Conservation (phyloP, 2,888 invertebrate species). For the Branchinecta sandiegonensis region DNA sequence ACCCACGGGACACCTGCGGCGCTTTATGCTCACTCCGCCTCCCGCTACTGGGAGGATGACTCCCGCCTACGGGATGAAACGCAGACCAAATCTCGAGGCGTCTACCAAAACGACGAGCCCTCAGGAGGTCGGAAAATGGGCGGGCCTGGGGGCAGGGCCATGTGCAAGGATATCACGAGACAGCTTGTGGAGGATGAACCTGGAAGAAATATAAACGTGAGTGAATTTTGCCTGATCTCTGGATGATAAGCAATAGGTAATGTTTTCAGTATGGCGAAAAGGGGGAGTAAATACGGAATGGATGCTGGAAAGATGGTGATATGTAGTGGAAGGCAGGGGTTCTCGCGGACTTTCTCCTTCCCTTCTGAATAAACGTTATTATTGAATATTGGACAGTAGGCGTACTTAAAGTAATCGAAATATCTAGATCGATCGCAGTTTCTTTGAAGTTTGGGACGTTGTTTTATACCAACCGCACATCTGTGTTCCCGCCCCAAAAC, state of each 20-base stretch:
- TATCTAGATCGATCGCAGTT: too few relatives aligned
- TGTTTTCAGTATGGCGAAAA: not conserved
- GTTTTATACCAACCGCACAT: too few relatives aligned
- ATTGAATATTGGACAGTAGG: too few relatives aligned
- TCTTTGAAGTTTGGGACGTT: too few relatives aligned
- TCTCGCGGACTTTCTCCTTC: too few relatives aligned
- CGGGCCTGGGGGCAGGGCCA: conserved; percentile 33
- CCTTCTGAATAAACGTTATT: too few relatives aligned
- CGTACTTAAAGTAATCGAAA: too few relatives aligned
- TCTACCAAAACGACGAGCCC: conserved; percentile 30
- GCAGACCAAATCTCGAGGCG: conserved; percentile 26
- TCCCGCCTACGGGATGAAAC: conserved; percentile 30
- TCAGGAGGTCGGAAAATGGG: conserved; percentile 31
- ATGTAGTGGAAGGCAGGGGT: too few relatives aligned
- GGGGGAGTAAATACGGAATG: not conserved
- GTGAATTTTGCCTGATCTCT: conserved; percentile 27
- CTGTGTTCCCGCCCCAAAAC: too few relatives aligned
- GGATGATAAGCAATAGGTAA: not conserved
- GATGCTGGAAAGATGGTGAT: too few relatives aligned
- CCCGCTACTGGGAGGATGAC: conserved; percentile 64
- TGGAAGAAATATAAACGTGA: conserved; percentile 55
- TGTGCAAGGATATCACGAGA: conserved; percentile 61
- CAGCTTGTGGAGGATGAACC: conserved; percentile 64
- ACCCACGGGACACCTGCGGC: conserved; percentile 68
- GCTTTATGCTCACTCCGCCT: conserved; percentile 56